Evolutionary conservation across 2,797 vertebrate species (phyloP).

Genomic region (Sarcoramphus papa): DNA sequence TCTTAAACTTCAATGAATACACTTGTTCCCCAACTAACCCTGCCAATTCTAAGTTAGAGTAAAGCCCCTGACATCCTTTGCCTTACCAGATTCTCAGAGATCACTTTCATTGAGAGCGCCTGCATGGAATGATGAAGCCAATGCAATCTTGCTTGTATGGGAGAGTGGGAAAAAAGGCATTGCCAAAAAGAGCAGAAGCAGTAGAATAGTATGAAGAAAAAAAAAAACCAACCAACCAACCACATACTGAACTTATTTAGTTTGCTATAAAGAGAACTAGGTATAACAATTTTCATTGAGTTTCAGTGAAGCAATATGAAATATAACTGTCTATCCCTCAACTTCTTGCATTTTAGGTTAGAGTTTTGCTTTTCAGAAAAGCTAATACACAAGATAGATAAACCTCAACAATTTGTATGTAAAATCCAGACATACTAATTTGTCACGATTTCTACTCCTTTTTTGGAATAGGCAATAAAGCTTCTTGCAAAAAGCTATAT

Average conservation of each 20-base stretch:
- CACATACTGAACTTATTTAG: background rate
- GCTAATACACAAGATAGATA: background rate
- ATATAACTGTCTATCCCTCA: background rate
- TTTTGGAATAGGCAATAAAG: background rate
- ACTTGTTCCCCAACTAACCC: background rate
- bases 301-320: background rate
- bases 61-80: background rate
- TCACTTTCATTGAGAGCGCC: background rate
- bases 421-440: background rate
- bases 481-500: background rate
- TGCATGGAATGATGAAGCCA: background rate
- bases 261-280: background rate
- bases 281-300: fast-evolving
- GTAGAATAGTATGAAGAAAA: background rate
- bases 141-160: fast-evolving
- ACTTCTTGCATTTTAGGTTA: background rate
- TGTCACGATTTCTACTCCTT: fast-evolving
- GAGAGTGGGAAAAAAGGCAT: fast-evolving
- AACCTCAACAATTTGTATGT: background rate
- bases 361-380: background rate
- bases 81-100: background rate
- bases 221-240: too few relatives aligned
- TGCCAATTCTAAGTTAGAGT: background rate
- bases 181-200: background rate
- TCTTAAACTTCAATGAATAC: background rate